Base-by-base conservation (phyloP, 2,888 invertebrate genomes). In the Monochamus alternatus region DNA sequence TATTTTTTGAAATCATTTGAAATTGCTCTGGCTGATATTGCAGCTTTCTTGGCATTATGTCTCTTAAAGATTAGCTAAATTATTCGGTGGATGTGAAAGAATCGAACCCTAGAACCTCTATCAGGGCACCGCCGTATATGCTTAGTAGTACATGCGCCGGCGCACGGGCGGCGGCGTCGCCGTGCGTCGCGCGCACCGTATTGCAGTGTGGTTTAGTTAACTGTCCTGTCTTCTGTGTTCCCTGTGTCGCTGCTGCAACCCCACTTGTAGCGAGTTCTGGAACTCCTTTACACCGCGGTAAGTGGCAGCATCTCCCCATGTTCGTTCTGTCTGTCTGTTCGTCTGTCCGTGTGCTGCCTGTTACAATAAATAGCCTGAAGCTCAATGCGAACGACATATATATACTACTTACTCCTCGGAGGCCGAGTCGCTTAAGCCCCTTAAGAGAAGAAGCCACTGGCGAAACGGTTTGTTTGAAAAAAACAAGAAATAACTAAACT, bases 251-350 rank as follows among this genome's bases (percentile, higher is more conserved):
- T 92, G 92, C 91, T 92, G 89, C 88, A 89, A 88, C 89, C 87
- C 88, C 87, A 89, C 87, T 87, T 90, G 94, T 96, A 97, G 97
- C 95, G 96, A 96, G 95, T 97, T 97, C 96, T 97, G 97, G 97
- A 97, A 95, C 94, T 96, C 96, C 94, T 97, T 97, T 95, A 95
- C 95, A 94, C 96, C 96, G 94, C 95, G 97, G 97, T 97, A 97
- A 97, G 97, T 97, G 94, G 93, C 94, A 89, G 89, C 89, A 89
- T 88, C 86, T 86, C 88, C 88, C 89, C 88, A 86, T 88, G 87
- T 87, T 86, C 85, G 87, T 85, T 86, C 86, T 85, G 86, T 86
- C 84, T 88, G 87, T 88, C 85, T 87, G 84, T 85, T 79, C 81
- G 83, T 85, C 82, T 87, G 87, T 88, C 87, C 87, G 87, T 89